A percentile compares a stretch with the other conserved stretches of the same genome.
These are phyloP conservation scores for Grus americana DNA, from an alignment of 2,113 vertebrate species.

Conservation along the genomic window DNA sequence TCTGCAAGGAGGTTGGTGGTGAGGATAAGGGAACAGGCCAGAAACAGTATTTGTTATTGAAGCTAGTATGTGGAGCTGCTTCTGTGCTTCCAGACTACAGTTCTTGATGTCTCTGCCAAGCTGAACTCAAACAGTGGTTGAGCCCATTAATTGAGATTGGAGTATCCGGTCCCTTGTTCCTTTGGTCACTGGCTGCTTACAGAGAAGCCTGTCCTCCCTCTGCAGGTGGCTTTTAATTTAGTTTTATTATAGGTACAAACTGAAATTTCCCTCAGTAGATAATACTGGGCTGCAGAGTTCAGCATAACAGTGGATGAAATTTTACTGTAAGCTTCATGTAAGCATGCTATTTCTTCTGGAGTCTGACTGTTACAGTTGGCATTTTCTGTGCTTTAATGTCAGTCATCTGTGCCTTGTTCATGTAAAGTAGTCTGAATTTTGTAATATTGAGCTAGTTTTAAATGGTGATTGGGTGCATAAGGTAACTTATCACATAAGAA, in stretches of 20 bases:
- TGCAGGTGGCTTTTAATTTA: background rate
- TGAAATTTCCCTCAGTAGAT: background rate
- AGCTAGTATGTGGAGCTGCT: background rate
- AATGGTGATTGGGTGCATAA: background rate
- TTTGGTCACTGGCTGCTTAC: background rate
- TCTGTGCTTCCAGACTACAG: background rate
- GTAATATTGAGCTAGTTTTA: background rate
- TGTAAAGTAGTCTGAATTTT: background rate
- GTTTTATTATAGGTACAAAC: background rate
- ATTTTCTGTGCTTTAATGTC: background rate
- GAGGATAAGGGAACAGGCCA: background rate
- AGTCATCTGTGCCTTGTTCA: background rate
- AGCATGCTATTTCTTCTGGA: background rate
- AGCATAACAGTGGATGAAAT: background rate
- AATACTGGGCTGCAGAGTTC: background rate
- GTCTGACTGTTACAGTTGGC: background rate
- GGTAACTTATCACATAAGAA: background rate
- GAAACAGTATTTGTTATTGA: background rate
- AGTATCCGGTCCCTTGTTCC: background rate
- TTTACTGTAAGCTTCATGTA: background rate
- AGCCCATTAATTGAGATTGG: background rate
- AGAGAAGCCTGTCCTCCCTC: background rate
- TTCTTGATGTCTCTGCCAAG: background rate
- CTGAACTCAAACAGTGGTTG: background rate
- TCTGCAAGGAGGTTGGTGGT: background rate